Conservation (phyloP, 2,113 vertebrate genomes). For the Megaleporinus macrocephalus region DNA sequence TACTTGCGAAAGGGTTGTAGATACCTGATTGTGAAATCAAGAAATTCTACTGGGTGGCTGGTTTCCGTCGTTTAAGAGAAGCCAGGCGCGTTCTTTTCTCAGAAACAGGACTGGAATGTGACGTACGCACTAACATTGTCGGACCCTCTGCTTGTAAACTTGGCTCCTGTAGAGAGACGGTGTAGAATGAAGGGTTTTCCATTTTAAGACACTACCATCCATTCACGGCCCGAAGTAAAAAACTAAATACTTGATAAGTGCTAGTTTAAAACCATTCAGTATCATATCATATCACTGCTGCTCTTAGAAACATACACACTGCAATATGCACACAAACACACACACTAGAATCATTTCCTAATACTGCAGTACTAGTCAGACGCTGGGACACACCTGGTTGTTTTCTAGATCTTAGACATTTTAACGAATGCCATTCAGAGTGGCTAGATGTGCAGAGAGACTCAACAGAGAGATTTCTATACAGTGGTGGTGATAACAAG, state of each 20-base stretch:
- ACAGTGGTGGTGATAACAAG: no score
- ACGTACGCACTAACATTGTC: no score
- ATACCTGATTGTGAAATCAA: not conserved
- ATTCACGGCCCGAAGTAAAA: no score
- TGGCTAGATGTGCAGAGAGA: no score
- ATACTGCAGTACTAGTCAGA: not conserved
- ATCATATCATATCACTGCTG: not conserved
- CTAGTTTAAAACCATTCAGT: not conserved
- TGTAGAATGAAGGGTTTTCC: no score
- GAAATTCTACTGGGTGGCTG: not conserved
- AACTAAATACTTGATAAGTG: no score
- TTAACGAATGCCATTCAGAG: not conserved
- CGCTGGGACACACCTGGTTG: not conserved
- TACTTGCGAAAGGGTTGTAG: not conserved
- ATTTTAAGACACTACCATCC: no score
- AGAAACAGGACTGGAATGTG: no score
- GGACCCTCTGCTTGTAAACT: no score
- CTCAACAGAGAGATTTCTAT: no score
- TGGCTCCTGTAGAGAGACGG: no score
- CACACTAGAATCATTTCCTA: not conserved
- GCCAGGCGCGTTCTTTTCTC: no score
- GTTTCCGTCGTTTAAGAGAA: not conserved
- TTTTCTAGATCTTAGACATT: not conserved
- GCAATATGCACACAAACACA: not conserved
- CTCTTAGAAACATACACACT: not conserved